Percentiles rank a stretch among this genome's conserved stretches.
Evolutionary conservation across 2,888 invertebrate species (phyloP).

Genomic region (Drosophila suboccidentalis): DNA sequence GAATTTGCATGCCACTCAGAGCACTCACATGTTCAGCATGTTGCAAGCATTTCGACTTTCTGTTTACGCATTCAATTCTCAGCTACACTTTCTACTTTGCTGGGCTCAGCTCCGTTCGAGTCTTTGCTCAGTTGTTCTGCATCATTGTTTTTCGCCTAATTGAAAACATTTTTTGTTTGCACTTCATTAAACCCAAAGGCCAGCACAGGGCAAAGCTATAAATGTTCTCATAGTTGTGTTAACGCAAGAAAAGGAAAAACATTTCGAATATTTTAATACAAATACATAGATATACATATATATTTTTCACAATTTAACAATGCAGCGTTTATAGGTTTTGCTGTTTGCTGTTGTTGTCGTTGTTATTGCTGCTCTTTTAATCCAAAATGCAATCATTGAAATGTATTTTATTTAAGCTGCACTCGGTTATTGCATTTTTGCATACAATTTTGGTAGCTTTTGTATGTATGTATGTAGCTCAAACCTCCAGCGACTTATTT

Average conservation of each 20-base stretch:
- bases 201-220: constrained; percentile 31
- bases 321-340: constrained; percentile 27
- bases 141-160: constrained; percentile 62
- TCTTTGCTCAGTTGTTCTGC: constrained; percentile 21
- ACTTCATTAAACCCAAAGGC: constrained; percentile 76
- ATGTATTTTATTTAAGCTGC: constrained; percentile 81
- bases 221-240: constrained; percentile 24
- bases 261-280: constrained; percentile 40
- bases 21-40: constrained; percentile 59
- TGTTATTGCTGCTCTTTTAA: constrained; percentile 48
- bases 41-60: constrained; percentile 56
- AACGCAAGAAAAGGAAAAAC: constrained; percentile 27
- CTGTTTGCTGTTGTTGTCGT: constrained; percentile 6
- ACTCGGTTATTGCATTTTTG: constrained; percentile 78
- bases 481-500: constrained; percentile 69
- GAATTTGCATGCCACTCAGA: constrained; percentile 77
- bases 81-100: background rate
- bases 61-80: constrained; percentile 47
- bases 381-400: constrained; percentile 81
- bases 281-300: constrained; percentile 40
- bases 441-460: constrained; percentile 71
- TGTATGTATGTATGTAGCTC: constrained; percentile 24
- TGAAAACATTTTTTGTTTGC: constrained; percentile 79
- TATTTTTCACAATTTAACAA: constrained; percentile 27
- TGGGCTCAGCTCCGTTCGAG: constrained; percentile 4